These are phyloP conservation scores for Neostethus bicornis DNA, from an alignment of 2,797 vertebrate species.

Conservation along the genomic window DNA sequence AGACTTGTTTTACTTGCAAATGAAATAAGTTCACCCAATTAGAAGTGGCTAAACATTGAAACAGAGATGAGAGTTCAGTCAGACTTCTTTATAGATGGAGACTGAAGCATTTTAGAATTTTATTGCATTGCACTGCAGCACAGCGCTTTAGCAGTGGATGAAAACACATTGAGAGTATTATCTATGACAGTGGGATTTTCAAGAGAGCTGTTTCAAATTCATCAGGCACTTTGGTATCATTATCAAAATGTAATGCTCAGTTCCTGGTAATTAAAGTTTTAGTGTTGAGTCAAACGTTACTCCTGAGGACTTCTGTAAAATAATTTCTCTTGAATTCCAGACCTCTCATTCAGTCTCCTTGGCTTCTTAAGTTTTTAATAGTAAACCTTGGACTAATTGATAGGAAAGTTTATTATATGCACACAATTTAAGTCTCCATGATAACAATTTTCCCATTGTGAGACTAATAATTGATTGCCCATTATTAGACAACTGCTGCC, in stretches of 20 bases:
- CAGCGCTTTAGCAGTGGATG: not conserved
- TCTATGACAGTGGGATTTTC: not conserved
- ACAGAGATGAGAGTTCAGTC: too few relatives aligned
- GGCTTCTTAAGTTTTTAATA: conserved; percentile 5
- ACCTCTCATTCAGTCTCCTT: conserved; percentile 8
- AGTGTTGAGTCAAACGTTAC: conserved; percentile 16
- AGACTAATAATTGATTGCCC: too few relatives aligned
- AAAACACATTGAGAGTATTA: not conserved
- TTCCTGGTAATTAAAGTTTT: conserved; percentile 14
- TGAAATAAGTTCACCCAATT: too few relatives aligned
- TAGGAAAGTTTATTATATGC: conserved; percentile 8
- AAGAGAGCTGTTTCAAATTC: not conserved
- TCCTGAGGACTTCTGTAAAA: not conserved
- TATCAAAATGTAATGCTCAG: not conserved
- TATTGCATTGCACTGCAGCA: not conserved
- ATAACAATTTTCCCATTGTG: too few relatives aligned
- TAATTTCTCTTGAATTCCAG: conserved; percentile 3
- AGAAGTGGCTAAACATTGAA: too few relatives aligned
- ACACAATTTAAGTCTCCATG: not conserved
- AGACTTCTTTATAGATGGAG: not conserved
- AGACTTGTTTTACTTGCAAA: too few relatives aligned
- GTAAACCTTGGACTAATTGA: conserved; percentile 2
- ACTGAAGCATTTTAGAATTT: not conserved
- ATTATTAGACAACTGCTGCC: conserved; percentile 41
- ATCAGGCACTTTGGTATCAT: conserved; percentile 5